Evolutionary conservation across 2,888 invertebrate genomes (phyloP).

Genomic region (Seira sanloemensis): DNA sequence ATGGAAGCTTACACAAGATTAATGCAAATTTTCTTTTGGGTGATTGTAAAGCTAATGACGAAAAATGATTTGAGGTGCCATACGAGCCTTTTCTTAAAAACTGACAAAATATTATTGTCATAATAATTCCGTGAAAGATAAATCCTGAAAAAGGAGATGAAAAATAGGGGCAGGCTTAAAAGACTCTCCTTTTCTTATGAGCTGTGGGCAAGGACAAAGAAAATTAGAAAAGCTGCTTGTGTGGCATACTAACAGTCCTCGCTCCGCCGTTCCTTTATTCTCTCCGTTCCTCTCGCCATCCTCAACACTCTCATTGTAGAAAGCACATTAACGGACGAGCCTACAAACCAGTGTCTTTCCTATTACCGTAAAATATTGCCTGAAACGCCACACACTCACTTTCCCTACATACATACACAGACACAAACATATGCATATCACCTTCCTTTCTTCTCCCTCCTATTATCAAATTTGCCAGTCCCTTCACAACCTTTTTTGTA

Average conservation of each 20-base stretch:
- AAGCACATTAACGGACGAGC: too few species aligned
- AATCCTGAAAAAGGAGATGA: slow-evolving; percentile 54
- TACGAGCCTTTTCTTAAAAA: slow-evolving; percentile 50
- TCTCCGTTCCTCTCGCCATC: neutral
- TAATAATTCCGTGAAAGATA: slow-evolving; percentile 46
- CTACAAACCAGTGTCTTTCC: neutral
- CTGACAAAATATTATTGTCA: slow-evolving; percentile 63
- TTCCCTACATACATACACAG: too few species aligned
- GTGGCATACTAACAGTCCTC: slow-evolving; percentile 37
- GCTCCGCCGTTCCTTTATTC: neutral
- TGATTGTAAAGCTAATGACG: slow-evolving; percentile 66
- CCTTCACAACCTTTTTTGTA: too few species aligned
- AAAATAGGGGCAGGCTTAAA: slow-evolving; percentile 56
- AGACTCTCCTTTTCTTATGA: slow-evolving; percentile 41
- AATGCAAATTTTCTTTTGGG: slow-evolving; percentile 61
- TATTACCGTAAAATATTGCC: neutral
- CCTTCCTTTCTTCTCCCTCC: too few species aligned
- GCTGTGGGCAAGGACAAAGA: slow-evolving; percentile 49
- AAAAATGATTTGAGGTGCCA: slow-evolving; percentile 63
- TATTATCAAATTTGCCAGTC: too few species aligned
- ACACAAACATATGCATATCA: too few species aligned
- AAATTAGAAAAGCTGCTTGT: slow-evolving; percentile 60
- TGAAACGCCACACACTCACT: neutral
- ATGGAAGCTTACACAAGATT: slow-evolving; percentile 63
- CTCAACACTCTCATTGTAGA: neutral